Conservation (phyloP, 2,888 invertebrate genomes). For the Nomada ruficornis region DNA sequence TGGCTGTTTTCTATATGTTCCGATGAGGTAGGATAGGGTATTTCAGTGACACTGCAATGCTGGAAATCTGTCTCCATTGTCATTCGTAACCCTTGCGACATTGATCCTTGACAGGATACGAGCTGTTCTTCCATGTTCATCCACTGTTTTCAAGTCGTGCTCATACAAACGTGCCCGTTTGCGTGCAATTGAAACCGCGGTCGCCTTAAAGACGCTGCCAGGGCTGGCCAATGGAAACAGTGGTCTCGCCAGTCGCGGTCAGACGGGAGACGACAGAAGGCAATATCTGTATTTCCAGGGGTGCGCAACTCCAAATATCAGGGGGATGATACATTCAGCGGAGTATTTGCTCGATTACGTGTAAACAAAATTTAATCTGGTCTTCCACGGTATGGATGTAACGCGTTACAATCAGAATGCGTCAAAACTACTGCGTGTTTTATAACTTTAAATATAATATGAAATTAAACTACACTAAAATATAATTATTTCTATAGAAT, state of each 20-base stretch:
- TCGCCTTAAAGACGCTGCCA: slow-evolving; percentile 47
- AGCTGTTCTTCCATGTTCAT: slow-evolving; percentile 5
- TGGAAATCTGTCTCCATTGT: slow-evolving; percentile 2
- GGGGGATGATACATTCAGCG: background rate
- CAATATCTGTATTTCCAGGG: slow-evolving; percentile 51
- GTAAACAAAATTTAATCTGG: no score
- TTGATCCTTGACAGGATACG: slow-evolving; percentile 22
- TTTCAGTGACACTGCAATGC: background rate
- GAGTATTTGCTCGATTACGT: background rate
- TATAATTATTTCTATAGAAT: no score
- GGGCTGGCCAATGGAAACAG: slow-evolving; percentile 60
- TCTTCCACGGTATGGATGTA: no score
- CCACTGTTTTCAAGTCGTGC: slow-evolving; percentile 11
- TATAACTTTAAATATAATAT: no score
- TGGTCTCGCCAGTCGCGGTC: slow-evolving; percentile 46
- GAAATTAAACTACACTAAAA: no score
- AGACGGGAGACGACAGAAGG: slow-evolving; percentile 30
- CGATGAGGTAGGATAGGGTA: background rate
- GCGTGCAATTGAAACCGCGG: slow-evolving; percentile 49
- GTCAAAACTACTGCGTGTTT: no score
- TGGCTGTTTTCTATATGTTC: no score
- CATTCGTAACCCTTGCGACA: slow-evolving; percentile 12
- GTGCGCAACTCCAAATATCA: slow-evolving; percentile 50
- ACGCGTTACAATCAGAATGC: no score
- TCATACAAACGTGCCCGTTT: slow-evolving; percentile 17